phyloP scores from a whole-genome alignment of 2,797 vertebrate genomes.

The Takifugu ocellatus region DNA sequence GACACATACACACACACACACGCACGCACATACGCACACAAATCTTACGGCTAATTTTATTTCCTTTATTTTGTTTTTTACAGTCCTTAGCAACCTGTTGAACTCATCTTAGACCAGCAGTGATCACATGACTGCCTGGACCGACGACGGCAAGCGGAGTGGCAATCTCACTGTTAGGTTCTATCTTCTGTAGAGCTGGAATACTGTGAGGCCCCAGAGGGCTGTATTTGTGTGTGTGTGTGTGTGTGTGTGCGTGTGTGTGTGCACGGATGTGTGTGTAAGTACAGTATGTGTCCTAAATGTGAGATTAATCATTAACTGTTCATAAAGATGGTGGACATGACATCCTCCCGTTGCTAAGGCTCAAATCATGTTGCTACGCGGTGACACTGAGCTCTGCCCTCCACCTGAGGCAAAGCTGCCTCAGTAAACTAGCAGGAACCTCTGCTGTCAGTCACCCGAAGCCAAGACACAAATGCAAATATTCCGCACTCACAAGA shows the following conservation, averaged over 20 bases:
- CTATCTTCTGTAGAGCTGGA: slow-evolving; percentile 43
- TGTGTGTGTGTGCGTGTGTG: background rate
- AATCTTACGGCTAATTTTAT: background rate
- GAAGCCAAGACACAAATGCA: no score
- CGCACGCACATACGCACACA: slow-evolving; percentile 1
- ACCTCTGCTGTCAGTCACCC: no score
- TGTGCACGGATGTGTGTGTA: background rate
- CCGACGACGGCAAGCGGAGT: slow-evolving; percentile 55
- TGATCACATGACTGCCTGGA: slow-evolving; percentile 46
- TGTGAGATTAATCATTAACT: slow-evolving; percentile 1
- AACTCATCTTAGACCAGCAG: slow-evolving; percentile 57
- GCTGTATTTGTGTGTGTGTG: slow-evolving; percentile 32
- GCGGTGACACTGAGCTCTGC: no score
- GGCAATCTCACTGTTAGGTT: slow-evolving; percentile 64
- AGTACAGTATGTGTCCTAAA: background rate
- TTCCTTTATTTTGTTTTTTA: slow-evolving; percentile 13
- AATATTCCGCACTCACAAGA: no score
- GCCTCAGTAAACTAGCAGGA: no score
- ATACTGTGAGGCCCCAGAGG: slow-evolving; percentile 67
- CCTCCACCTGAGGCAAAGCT: no score
- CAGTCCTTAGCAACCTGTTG: slow-evolving; percentile 72
- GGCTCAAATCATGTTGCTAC: background rate
- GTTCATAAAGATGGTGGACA: background rate
- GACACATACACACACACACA: slow-evolving; percentile 20
- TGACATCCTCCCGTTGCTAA: background rate